Evolutionary conservation across 1,140 invertebrate genomes (phyloP), one percentile per base, ranked within the genome.

Genomic region (Rhizoglyphus robini): DNA sequence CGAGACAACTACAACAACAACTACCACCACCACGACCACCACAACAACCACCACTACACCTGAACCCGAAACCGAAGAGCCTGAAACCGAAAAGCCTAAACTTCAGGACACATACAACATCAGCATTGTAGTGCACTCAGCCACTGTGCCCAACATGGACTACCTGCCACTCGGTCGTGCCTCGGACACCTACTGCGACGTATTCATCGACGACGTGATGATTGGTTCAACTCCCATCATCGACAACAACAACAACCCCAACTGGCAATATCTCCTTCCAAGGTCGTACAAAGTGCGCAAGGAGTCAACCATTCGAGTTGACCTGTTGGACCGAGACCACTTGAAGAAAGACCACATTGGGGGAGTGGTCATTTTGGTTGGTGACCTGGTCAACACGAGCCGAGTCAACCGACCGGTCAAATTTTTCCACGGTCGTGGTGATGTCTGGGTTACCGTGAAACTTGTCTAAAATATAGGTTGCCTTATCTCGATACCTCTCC

Each of bases 101-200:
- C 15, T 27, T 11, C 23, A 54, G 23, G 51, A 54, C 20, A 54
- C 20, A 25, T 60, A 32, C 27, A 60, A 60, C 58, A 60, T 60
- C 15, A 29, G 15, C 15, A 60, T 60, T 46, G 27, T 60, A 11
- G 29, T 60, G 23, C 58, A 60, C 29, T 60, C 58, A 18, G 58
- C 58, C 15, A 60, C 15, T 18, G 58, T 60, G 15, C 58, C 58
- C 1, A 29, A 60, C 29, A 60, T 60, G 58, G 58, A 60, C 27
- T 60, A 60, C 29, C 29, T 60, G 2, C 51, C 51, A 32, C n/a
- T 60, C 20, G 58, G 58, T 15, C 58, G 58, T 60, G 58, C 58
- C n/a, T 60, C 58, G 15, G 58, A 60, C 30, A 60, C 58, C 2
- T 60, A 60, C 29, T 60, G 58, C 27, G 27, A 60, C 29, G 58